Percentiles rank a stretch among this genome's conserved stretches.
These are phyloP conservation scores for Taenioides sp. DNA, from an alignment of 2,797 vertebrate species.

Conservation along the genomic window DNA sequence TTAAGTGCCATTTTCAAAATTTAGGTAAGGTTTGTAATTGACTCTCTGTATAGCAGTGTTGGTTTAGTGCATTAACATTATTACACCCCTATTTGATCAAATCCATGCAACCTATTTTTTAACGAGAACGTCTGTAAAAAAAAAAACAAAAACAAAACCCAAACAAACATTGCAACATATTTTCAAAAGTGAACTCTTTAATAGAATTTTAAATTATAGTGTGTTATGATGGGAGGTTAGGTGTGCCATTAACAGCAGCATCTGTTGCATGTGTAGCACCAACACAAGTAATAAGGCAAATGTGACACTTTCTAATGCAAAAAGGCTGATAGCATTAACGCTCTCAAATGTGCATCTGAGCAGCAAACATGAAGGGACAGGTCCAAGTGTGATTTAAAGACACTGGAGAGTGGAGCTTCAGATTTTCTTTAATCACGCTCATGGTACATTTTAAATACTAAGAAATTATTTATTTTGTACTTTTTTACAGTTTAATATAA, in stretches of 20 bases:
- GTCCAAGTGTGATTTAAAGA: slow-evolving; percentile 9
- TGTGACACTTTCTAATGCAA: slow-evolving; percentile 51
- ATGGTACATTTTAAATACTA: not conserved
- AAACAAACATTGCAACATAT: too few species aligned
- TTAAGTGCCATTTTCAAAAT: too few species aligned
- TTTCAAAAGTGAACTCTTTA: too few species aligned
- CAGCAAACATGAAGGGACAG: slow-evolving; percentile 21
- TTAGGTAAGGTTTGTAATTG: too few species aligned
- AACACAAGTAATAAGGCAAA: slow-evolving; percentile 40
- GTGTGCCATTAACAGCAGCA: slow-evolving; percentile 32
- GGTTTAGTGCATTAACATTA: too few species aligned
- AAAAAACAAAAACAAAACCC: too few species aligned
- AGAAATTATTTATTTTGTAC: not conserved
- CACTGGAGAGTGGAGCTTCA: not conserved
- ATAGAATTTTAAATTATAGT: too few species aligned
- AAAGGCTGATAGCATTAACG: slow-evolving; percentile 15
- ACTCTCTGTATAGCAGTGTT: too few species aligned
- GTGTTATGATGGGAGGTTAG: too few species aligned
- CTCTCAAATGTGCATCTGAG: slow-evolving; percentile 12
- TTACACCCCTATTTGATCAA: too few species aligned
- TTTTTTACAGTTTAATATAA: not conserved
- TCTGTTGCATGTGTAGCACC: slow-evolving; percentile 55
- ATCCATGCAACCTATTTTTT: too few species aligned
- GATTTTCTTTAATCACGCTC: slow-evolving; percentile 9
- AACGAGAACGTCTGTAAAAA: too few species aligned